Evolutionary conservation across 1,140 invertebrate genomes (phyloP).

Genomic region (Physella acuta): DNA sequence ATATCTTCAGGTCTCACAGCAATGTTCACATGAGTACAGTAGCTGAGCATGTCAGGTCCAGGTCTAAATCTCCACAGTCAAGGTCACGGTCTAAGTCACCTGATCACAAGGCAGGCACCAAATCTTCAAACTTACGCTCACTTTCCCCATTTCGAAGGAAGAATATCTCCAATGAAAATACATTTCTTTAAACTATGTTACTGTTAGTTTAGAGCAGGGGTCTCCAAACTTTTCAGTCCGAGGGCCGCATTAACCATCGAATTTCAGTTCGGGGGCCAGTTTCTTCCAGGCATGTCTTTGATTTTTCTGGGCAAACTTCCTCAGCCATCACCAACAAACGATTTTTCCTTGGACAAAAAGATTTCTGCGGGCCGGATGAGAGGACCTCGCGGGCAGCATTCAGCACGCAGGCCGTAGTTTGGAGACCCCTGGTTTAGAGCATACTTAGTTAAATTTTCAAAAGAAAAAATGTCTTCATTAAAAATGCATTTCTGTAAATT

Average conservation of each 20-base stretch:
- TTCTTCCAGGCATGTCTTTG: neutral
- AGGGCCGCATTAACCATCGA: neutral
- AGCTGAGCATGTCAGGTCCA: neutral
- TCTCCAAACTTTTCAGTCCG: no score
- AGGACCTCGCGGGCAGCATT: no score
- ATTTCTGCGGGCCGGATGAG: no score
- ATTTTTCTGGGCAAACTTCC: neutral
- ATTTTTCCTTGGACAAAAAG: neutral
- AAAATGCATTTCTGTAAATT: no score
- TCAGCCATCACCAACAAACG: neutral
- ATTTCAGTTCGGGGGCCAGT: neutral
- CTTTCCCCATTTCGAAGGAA: neutral
- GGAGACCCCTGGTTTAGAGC: no score
- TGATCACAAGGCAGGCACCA: neutral
- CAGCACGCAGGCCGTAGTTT: no score
- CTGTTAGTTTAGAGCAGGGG: neutral
- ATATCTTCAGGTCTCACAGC: slow-evolving; percentile 19
- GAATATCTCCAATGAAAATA: neutral
- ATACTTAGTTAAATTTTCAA: no score
- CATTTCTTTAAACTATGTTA: neutral
- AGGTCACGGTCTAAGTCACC: slow-evolving; percentile 1
- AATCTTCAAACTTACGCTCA: neutral
- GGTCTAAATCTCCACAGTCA: neutral
- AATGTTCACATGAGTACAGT: neutral
- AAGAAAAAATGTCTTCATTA: no score